phyloP scores from a whole-genome alignment of 2,797 vertebrate genomes.

The Chiroxiphia lanceolata region DNA sequence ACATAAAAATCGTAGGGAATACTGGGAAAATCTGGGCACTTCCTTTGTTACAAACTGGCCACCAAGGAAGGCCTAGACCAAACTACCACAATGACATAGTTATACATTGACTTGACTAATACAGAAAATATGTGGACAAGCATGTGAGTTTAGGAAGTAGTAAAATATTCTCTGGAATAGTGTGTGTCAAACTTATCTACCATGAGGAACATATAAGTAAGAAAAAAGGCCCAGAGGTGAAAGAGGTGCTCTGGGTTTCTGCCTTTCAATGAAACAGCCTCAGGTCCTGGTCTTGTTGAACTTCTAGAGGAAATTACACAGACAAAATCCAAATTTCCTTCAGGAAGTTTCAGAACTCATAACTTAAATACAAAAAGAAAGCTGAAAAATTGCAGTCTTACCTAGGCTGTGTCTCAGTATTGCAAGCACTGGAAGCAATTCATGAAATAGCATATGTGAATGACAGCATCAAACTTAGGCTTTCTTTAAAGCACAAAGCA shows the following conservation, averaged over 20 bases:
- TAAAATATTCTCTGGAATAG: background rate
- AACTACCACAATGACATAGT: background rate
- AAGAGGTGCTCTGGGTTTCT: background rate
- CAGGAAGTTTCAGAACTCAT: background rate
- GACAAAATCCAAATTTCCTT: background rate
- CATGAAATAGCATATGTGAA: background rate
- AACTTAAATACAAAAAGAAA: background rate
- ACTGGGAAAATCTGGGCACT: no score
- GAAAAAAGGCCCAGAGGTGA: background rate
- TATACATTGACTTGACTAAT: background rate
- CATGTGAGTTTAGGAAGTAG: background rate
- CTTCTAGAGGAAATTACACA: background rate
- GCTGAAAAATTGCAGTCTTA: background rate
- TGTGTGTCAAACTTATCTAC: background rate
- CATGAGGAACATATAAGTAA: background rate
- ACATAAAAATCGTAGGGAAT: no score
- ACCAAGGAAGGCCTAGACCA: no score
- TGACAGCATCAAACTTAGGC: background rate
- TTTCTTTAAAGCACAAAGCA: background rate
- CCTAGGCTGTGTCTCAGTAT: background rate
- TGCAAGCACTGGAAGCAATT: background rate
- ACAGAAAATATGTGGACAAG: background rate
- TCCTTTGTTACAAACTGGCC: no score
- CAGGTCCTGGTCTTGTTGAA: background rate
- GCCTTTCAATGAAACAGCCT: background rate